A percentile compares a stretch with the other conserved stretches of the same genome.
Conservation (phyloP, 2,888 invertebrate species). For the Chalcosyrphus nemorum region DNA sequence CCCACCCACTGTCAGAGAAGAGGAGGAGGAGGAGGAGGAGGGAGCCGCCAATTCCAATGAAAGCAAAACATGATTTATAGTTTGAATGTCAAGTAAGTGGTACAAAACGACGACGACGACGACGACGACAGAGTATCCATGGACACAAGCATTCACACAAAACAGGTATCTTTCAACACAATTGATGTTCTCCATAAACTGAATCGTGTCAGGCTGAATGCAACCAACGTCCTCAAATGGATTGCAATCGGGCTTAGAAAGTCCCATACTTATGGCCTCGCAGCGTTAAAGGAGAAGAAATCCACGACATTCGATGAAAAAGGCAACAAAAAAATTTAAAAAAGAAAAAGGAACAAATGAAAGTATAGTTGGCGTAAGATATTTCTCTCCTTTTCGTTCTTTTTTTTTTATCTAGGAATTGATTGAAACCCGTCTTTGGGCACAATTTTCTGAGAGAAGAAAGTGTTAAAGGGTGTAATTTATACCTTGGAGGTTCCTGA, state of each 20-base stretch:
- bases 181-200: constrained; percentile 51
- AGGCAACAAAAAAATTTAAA: too few species aligned
- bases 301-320: constrained; percentile 3
- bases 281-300: constrained; percentile 34
- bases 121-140: constrained; percentile 7
- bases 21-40: too few species aligned
- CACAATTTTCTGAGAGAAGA: constrained; percentile 20
- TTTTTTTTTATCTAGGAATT: constrained; percentile 40
- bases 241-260: constrained; percentile 42
- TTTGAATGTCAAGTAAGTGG: constrained; percentile 57
- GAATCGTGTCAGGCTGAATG: constrained; percentile 59
- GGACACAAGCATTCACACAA: constrained; percentile 7
- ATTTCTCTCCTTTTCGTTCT: not conserved
- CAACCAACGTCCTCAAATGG: constrained; percentile 55
- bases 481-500: not conserved
- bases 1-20: constrained; percentile 31
- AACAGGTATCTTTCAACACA: constrained; percentile 33
- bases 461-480: constrained; percentile 21
- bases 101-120: constrained; percentile 7
- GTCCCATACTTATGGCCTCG: constrained; percentile 43
- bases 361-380: constrained; percentile 4
- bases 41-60: constrained; percentile 6
- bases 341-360: not conserved
- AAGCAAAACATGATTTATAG: constrained; percentile 57
- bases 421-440: constrained; percentile 32